Evolutionary conservation across 2,797 vertebrate genomes (phyloP).

Genomic region (Halcyon badia): DNA sequence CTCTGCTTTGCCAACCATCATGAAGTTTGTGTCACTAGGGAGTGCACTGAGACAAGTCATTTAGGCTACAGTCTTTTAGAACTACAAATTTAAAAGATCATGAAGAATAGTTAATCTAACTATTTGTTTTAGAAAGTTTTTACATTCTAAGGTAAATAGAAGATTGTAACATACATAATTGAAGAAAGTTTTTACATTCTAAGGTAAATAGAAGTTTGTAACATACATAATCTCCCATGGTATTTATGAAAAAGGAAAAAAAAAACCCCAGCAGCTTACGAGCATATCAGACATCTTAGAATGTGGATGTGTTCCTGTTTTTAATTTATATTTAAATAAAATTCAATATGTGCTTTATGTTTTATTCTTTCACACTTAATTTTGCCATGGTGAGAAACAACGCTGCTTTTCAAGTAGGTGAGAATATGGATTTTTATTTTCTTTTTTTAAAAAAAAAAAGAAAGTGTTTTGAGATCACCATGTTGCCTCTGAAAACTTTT

Average conservation of each 20-base stretch:
- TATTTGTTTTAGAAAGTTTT: neutral
- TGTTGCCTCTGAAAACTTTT: neutral
- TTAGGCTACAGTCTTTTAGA: neutral
- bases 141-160: neutral
- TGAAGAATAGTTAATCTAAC: neutral
- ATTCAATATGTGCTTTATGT: neutral
- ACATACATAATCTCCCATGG: rapidly evolving
- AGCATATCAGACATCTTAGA: neutral
- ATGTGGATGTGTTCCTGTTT: neutral
- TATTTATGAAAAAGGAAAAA: neutral
- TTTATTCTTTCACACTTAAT: neutral
- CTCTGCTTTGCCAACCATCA: neutral
- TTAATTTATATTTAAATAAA: neutral
- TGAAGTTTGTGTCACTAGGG: neutral
- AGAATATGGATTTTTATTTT: neutral
- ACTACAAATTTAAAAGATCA: neutral
- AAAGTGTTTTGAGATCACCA: neutral
- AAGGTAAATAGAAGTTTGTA: neutral
- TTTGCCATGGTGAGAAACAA: neutral
- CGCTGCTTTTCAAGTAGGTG: neutral
- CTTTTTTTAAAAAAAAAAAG: neutral
- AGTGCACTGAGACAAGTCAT: neutral
- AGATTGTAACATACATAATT: neutral
- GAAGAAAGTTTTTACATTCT: neutral
- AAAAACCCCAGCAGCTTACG: neutral